Evolutionary conservation across 1,140 invertebrate genomes (phyloP).

Genomic region (Drosophila subobscura): DNA sequence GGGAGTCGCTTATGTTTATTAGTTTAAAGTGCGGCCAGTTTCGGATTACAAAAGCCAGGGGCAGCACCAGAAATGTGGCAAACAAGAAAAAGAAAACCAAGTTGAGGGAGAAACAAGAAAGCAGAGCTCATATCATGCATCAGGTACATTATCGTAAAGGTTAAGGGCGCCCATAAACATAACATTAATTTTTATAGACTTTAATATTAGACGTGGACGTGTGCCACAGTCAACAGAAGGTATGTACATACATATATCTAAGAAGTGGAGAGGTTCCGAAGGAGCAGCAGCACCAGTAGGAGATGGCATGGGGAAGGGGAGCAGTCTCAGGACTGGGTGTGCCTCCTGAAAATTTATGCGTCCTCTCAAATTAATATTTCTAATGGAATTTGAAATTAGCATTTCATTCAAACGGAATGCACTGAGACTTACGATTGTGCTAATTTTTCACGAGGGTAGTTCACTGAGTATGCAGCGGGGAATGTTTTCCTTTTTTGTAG

Average conservation of each 20-base stretch:
- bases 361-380: slow-evolving; percentile 70
- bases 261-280: background rate
- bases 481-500: background rate
- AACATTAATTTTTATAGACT: slow-evolving; percentile 81
- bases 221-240: slow-evolving; percentile 12
- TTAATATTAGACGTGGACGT: slow-evolving; percentile 59
- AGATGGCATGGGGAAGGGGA: background rate
- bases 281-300: background rate
- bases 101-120: slow-evolving; percentile 30
- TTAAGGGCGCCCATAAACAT: slow-evolving; percentile 78
- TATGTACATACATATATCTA: slow-evolving; percentile 12
- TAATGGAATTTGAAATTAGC: slow-evolving; percentile 72
- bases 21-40: slow-evolving; percentile 59
- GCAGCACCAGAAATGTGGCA: slow-evolving; percentile 10
- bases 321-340: slow-evolving; percentile 38
- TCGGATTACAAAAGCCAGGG: slow-evolving; percentile 52
- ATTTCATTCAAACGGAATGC: slow-evolving; percentile 62
- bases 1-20: slow-evolving; percentile 56
- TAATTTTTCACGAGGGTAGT: slow-evolving; percentile 38
- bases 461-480: slow-evolving; percentile 13
- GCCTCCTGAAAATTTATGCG: slow-evolving; percentile 48
- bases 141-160: slow-evolving; percentile 78
- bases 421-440: slow-evolving; percentile 24
- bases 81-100: slow-evolving; percentile 22
- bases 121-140: slow-evolving; percentile 65